Percentiles rank a stretch among this genome's conserved stretches.
Conservation (phyloP, 2,113 vertebrate genomes). For the Dicentrarchus labrax region DNA sequence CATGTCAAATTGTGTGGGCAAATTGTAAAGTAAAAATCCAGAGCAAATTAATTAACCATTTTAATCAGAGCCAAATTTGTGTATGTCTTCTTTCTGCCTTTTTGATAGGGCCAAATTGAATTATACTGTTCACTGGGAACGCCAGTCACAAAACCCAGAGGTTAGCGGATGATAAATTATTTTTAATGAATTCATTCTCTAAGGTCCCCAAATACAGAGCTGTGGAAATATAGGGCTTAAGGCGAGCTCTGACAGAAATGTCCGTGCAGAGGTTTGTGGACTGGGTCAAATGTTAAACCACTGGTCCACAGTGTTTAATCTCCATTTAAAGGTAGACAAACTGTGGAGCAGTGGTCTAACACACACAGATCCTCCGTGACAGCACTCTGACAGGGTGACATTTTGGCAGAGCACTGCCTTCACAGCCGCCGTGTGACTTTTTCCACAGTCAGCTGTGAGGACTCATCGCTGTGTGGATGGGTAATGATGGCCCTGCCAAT, state of each 20-base stretch:
- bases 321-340: conserved; percentile 33
- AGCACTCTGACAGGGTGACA: conserved; percentile 45
- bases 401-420: conserved; percentile 13
- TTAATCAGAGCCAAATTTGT: conserved; percentile 2
- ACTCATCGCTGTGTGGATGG: conserved; percentile 24
- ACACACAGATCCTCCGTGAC: conserved; percentile 32
- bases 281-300: conserved; percentile 30
- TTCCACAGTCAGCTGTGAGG: conserved; percentile 10
- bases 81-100: conserved; percentile 20
- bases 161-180: not conserved
- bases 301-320: conserved; percentile 28
- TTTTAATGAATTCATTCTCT: conserved; percentile 16
- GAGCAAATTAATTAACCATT: not conserved
- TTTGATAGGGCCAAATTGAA: not conserved
- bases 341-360: conserved; percentile 17
- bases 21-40: not conserved
- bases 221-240: conserved; percentile 6
- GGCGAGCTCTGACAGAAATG: not conserved
- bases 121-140: not conserved
- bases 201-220: conserved; percentile 10
- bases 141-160: not conserved
- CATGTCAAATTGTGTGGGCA: not conserved
- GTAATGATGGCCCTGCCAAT: conserved; percentile 41
- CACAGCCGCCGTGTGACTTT: conserved; percentile 12
- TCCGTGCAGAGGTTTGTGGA: conserved; percentile 17